Evolutionary conservation across 2,888 invertebrate genomes (phyloP).

Genomic region (Macroteleia sp.): DNA sequence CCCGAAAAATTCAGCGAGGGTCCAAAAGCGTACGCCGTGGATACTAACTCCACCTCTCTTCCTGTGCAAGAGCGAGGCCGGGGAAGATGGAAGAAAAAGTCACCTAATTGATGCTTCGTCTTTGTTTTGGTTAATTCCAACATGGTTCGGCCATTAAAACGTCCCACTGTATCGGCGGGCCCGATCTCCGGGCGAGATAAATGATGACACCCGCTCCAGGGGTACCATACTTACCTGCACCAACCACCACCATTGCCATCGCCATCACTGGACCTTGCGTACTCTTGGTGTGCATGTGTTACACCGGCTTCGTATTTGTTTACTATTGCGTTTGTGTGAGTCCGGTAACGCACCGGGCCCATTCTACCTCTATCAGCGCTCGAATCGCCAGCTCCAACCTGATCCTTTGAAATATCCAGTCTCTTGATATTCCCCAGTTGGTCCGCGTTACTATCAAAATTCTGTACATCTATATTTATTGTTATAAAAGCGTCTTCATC

Average conservation of each 20-base stretch:
- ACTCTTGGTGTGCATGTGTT: conserved; percentile 33
- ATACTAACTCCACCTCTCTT: conserved; percentile 35
- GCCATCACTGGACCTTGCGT: too few species aligned
- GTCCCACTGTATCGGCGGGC: conserved; percentile 86
- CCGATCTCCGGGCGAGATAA: conserved; percentile 86
- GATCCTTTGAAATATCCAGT: conserved; percentile 44
- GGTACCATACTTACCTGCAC: conserved; percentile 83
- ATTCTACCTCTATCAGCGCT: conserved; percentile 44
- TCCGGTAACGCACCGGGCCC: conserved; percentile 37
- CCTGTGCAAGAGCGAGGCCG: conserved; percentile 10
- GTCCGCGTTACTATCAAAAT: conserved; percentile 46
- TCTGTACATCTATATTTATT: conserved; percentile 57
- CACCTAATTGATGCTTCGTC: conserved; percentile 89
- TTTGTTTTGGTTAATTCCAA: conserved; percentile 89
- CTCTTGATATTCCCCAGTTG: conserved; percentile 24
- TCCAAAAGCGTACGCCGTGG: conserved; percentile 53
- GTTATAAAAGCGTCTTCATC: conserved; percentile 41
- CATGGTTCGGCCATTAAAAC: conserved; percentile 89
- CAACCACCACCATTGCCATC: conserved; percentile 65
- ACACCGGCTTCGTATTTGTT: conserved; percentile 33
- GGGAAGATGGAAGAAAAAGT: conserved; percentile 83
- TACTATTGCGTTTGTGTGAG: conserved; percentile 36
- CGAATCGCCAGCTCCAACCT: conserved; percentile 39
- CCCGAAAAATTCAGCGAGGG: conserved; percentile 60
- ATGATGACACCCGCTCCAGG: conserved; percentile 85